Evolutionary conservation across 2,888 invertebrate genomes (phyloP).

Genomic region (Phrixothrix hirtus): DNA sequence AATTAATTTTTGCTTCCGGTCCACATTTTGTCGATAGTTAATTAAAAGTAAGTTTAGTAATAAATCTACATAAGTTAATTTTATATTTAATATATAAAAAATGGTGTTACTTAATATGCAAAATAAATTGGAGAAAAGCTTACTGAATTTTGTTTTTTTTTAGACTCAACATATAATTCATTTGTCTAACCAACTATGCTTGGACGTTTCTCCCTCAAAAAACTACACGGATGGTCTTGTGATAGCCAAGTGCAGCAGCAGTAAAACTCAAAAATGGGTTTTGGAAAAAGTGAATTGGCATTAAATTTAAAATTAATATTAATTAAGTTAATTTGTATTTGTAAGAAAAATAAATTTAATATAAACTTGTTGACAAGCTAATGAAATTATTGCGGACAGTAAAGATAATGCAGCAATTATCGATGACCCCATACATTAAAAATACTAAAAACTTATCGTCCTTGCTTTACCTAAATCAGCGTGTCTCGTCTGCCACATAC

Average conservation of each 20-base stretch:
- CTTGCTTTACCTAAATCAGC: constrained; percentile 35
- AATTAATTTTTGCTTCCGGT: no score
- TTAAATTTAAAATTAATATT: constrained; percentile 1
- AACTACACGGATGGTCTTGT: constrained; percentile 60
- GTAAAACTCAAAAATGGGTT: constrained; percentile 68
- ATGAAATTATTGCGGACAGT: background rate
- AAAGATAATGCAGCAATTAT: no score
- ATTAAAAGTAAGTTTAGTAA: no score
- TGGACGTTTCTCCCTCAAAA: constrained; percentile 58
- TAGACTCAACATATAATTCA: constrained; percentile 61
- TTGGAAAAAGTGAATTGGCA: constrained; percentile 72
- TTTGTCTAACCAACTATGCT: constrained; percentile 61
- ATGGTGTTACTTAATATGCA: no score
- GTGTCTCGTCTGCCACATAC: constrained; percentile 32
- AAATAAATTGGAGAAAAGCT: no score
- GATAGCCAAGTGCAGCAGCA: constrained; percentile 63
- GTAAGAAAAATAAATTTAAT: background rate
- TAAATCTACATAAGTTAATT: no score
- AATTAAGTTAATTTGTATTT: background rate
- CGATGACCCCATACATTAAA: no score
- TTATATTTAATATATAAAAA: no score
- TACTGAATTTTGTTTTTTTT: constrained; percentile 21
- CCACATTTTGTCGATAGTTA: no score
- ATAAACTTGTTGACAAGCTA: background rate
- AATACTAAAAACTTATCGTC: constrained; percentile 31